These are phyloP conservation scores for Drosophila eugracilis DNA, from an alignment of 1,140 invertebrate genomes.

Conservation along the genomic window DNA sequence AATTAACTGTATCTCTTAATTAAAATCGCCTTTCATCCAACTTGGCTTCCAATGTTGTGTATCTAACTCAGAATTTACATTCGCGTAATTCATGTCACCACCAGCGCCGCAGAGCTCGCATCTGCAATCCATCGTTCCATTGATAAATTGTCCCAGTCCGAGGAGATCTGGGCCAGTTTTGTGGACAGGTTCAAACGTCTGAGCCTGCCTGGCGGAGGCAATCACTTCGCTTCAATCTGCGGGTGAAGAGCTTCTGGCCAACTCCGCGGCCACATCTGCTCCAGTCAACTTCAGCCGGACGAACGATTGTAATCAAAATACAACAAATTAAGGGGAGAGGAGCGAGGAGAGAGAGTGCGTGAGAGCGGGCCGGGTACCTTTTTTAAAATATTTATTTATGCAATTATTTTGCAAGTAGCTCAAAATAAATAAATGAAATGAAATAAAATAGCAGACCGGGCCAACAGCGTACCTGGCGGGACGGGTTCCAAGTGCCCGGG, in stretches of 20 bases:
- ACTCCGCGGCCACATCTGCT: constrained; percentile 54
- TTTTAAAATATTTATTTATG: constrained; percentile 85
- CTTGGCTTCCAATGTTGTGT: constrained; percentile 22
- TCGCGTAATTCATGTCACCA: constrained; percentile 31
- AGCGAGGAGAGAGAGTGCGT: constrained; percentile 15
- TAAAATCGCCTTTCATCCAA: constrained; percentile 18
- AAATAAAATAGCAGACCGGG: constrained; percentile 73
- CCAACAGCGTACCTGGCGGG: constrained; percentile 29
- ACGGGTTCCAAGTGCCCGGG: constrained; percentile 63
- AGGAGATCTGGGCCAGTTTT: constrained; percentile 28
- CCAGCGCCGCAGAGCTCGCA: constrained; percentile 18
- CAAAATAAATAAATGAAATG: constrained; percentile 85
- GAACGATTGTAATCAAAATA: constrained; percentile 81
- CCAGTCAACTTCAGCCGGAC: constrained; percentile 33
- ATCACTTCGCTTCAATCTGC: constrained; percentile 75
- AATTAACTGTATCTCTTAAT: no score
- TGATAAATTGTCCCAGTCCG: constrained; percentile 71
- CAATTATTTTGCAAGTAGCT: constrained; percentile 85
- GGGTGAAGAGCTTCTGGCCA: constrained; percentile 14
- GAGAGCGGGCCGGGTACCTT: constrained; percentile 58
- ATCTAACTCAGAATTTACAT: constrained; percentile 64
- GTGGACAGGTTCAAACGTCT: constrained; percentile 23
- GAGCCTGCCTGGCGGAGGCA: constrained; percentile 17
- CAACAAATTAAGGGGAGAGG: constrained; percentile 79
- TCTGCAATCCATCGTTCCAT: constrained; percentile 72